Evolutionary conservation across 2,797 vertebrate species (phyloP).

Genomic region (Chloroceryle inda): DNA sequence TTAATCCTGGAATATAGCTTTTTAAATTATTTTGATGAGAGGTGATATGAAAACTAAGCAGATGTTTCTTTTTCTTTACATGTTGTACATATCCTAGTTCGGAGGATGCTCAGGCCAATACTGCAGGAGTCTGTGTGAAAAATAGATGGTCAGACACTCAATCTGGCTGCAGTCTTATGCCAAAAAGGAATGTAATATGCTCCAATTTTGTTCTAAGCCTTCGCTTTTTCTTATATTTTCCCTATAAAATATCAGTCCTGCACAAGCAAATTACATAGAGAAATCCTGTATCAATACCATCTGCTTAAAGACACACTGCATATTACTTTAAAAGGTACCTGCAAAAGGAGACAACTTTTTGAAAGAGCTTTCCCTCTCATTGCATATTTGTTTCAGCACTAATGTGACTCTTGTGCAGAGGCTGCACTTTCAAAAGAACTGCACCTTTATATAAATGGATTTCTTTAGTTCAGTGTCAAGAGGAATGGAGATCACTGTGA

Average conservation of each 20-base stretch:
- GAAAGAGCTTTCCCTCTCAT: background rate
- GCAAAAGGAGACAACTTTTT: background rate
- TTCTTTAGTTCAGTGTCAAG: background rate
- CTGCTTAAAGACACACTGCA: background rate
- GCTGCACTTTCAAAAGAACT: background rate
- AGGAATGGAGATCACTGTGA: background rate
- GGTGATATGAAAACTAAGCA: conserved; percentile 7
- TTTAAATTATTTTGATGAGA: background rate
- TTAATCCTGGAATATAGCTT: background rate
- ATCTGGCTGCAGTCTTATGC: background rate
- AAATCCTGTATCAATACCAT: background rate
- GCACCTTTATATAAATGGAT: background rate
- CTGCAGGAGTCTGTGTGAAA: conserved; percentile 2
- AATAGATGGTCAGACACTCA: conserved; percentile 5
- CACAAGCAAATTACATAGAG: background rate
- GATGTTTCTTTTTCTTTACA: background rate
- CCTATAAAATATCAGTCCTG: background rate
- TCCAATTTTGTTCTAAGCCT: background rate
- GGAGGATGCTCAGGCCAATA: background rate
- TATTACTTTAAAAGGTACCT: background rate
- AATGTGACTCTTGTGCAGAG: background rate
- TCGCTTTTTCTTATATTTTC: background rate
- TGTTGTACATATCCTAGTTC: background rate
- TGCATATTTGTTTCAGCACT: background rate
- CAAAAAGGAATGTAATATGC: background rate